Evolutionary conservation across 2,797 vertebrate species (phyloP), one percentile per base, ranked within the genome.

Genomic region (Aldrovandia affinis): DNA sequence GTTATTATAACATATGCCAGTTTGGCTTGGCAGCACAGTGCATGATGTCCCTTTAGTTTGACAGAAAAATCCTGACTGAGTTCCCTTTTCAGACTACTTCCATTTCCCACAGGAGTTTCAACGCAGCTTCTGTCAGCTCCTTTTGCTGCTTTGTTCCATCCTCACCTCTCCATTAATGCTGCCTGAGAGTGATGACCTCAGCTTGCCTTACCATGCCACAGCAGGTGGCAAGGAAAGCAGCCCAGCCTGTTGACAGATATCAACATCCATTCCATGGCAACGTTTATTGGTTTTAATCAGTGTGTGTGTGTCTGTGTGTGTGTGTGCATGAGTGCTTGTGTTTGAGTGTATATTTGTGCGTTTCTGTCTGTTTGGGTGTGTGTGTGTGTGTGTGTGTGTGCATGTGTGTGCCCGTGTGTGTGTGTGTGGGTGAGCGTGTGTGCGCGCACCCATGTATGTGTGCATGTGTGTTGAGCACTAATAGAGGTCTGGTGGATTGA

Each of bases 131-230:
- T 57, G 12, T 57, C 55, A 57, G 12, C 55, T 57, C 18, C 55
- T 14, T 83, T 85, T 87, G 82, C 83, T 20, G 12, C 89, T 89
- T 91, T 91, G 85, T 88, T 91, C 89, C 88, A 84, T 92, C 87
- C 80, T 87, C 88, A 89, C 89, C 86, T 89, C 85, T 85, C 90
- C 87, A 89, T 91, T 90, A 89, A 57, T 57, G 55, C 55, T 10
- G 55, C 12, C 50, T 52, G 50, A 52, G 12, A 52, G 50, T 14
- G 52, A 59, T 73, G 84, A 84, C 78, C 83, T 83, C 84, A 80
- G 87, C 87, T 89, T 59, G 84, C 81, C 77, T 83, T 2, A 33
- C 55, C 33, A 57, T 79, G 85, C 82, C 73, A 86, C 42, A n/a
- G 36, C n/a, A n/a, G n/a, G n/a, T n/a, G n/a, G n/a, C 42, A 36